Evolutionary conservation across 2,113 vertebrate species (phyloP).

Genomic region (Rhinolophus sinicus): DNA sequence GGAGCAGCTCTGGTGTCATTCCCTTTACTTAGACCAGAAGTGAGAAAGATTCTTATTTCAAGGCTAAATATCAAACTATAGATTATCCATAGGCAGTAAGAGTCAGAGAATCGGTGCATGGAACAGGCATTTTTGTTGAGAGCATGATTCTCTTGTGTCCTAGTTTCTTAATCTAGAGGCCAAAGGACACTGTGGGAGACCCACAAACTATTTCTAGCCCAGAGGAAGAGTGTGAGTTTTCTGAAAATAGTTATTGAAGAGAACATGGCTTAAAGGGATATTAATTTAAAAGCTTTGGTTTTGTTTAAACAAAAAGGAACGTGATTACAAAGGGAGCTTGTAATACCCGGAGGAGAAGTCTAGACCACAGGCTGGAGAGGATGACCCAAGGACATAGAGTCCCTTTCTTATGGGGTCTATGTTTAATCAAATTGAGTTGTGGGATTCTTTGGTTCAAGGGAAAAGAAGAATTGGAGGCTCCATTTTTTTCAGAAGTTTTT

Average conservation of each 20-base stretch:
- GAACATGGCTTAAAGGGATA: background rate
- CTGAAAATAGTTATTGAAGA: background rate
- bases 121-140: background rate
- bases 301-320: background rate
- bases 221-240: background rate
- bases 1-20: background rate
- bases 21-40: background rate
- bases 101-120: background rate
- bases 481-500: background rate
- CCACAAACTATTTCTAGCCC: background rate
- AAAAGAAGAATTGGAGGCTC: background rate
- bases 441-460: background rate
- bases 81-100: background rate
- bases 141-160: background rate
- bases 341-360: background rate
- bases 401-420: background rate
- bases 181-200: background rate
- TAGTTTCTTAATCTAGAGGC: background rate
- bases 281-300: background rate
- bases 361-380: rapidly evolving
- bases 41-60: background rate
- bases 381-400: background rate
- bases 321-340: background rate
- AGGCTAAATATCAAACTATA: background rate
- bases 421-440: background rate